Evolutionary conservation across 2,888 invertebrate species (phyloP).

Genomic region (Acrobasis suavella): DNA sequence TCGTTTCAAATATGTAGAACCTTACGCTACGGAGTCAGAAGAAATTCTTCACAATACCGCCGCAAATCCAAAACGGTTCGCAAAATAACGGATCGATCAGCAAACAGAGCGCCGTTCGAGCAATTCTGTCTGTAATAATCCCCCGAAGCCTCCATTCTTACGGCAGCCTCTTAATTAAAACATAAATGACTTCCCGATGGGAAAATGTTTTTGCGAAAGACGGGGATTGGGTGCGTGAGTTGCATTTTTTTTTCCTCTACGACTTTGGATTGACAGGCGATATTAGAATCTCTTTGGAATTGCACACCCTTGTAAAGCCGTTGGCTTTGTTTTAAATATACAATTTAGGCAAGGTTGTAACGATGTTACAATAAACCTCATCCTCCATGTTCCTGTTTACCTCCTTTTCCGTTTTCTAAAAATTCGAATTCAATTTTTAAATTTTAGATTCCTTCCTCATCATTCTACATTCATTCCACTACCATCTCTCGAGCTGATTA

Average conservation of each 20-base stretch:
- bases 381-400: no score
- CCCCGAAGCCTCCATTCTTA: slow-evolving; percentile 49
- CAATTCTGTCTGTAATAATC: slow-evolving; percentile 62
- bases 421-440: no score
- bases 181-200: slow-evolving; percentile 64
- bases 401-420: no score
- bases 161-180: slow-evolving; percentile 63
- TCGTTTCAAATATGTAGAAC: no score
- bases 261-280: slow-evolving; percentile 7
- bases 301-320: neutral
- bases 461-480: no score
- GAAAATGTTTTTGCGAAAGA: slow-evolving; percentile 33
- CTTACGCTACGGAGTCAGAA: no score
- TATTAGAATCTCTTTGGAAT: slow-evolving; percentile 9
- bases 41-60: neutral
- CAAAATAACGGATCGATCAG: slow-evolving; percentile 1
- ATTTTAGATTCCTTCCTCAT: no score
- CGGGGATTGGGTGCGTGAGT: slow-evolving; percentile 47
- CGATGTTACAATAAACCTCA: no score
- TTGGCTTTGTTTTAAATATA: no score
- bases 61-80: slow-evolving; percentile 5
- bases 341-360: no score
- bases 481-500: no score
- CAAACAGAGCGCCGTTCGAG: slow-evolving; percentile 41
- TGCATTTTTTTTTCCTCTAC: slow-evolving; percentile 36